Evolutionary conservation across 2,113 vertebrate species (phyloP).

Genomic region (Cyphomyrus plagiostoma): DNA sequence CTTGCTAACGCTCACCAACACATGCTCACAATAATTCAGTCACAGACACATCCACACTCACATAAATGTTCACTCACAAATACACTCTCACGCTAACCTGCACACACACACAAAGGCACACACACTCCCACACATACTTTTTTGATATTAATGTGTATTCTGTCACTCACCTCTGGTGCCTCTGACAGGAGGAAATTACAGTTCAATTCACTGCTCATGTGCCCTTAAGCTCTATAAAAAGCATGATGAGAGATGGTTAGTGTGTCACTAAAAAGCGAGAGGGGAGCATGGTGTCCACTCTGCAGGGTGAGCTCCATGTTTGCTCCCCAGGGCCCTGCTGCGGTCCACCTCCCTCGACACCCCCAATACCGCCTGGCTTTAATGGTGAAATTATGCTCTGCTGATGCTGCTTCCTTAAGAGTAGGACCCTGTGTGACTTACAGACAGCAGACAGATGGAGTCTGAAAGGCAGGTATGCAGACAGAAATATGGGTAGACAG

Average conservation of each 20-base stretch:
- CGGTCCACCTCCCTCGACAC: constrained; percentile 14
- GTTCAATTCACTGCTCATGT: neutral
- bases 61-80: neutral
- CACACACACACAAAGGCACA: neutral
- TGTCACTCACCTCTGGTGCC: neutral
- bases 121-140: neutral
- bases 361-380: constrained; percentile 20
- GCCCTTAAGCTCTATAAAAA: neutral
- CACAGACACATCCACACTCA: constrained; percentile 46
- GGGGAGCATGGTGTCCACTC: constrained; percentile 31
- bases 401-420: constrained; percentile 17
- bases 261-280: constrained; percentile 37
- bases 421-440: neutral
- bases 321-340: constrained; percentile 22
- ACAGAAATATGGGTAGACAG: too few species aligned
- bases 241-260: constrained; percentile 35
- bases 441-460: neutral
- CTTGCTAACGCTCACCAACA: neutral
- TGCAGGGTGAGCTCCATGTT: constrained; percentile 23
- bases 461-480: neutral
- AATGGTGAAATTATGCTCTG: constrained; percentile 37
- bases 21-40: constrained; percentile 63
- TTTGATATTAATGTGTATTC: neutral
- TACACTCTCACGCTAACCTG: neutral
- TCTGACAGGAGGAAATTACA: neutral